Base-by-base conservation (phyloP, 2,113 vertebrate species). In the Thryonomys swinderianus region DNA sequence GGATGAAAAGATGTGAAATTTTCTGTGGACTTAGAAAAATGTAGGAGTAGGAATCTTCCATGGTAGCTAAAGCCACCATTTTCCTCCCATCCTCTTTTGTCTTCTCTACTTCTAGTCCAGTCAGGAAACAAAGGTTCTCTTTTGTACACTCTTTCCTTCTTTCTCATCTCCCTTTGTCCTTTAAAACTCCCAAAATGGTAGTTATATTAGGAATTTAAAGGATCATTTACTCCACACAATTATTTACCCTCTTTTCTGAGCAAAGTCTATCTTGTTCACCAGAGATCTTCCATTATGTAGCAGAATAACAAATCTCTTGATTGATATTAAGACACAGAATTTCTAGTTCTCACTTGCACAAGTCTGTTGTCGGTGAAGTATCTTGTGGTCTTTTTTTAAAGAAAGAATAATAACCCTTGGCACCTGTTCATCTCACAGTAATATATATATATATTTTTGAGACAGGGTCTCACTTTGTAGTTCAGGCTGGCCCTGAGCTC, bases 331-430 rank as follows among this genome's bases (percentile, higher is more conserved):
- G 85, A 94, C 80, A 94, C 53, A 84, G 51, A 96, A 93, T 85
- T 84, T 94, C 66, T 76, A 84, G 45, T 86, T n/a, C 84, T 95
- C 66, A 55, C 64, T 90, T 93, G 83, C 86, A 85, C 86, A 95
- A 96, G 57, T 55, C 91, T 95, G 69, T 80, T 57, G 84, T 96
- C 93, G 93, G 83, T 64, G 73, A 94, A 95, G 40, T 91, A 90
- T 94, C 94, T 96, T 93, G 83, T 81, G 83, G 57, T 88, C 82
- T 94, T 48, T 92, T 79, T 40, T 17, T n/a, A 84, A 73, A 90
- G 92, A 82, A 88, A 61, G 37, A 30, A 93, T 85, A 88, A 92
- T 90, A 97, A 94, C 78, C 79, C 83, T 84, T 96, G 94, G 90
- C 86, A 94, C 83, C 81, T n/a, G n/a, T n/a, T n/a, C n/a, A n/a